These are phyloP conservation scores for Magallana gigas DNA, from an alignment of 1,140 invertebrate species.

Conservation along the genomic window DNA sequence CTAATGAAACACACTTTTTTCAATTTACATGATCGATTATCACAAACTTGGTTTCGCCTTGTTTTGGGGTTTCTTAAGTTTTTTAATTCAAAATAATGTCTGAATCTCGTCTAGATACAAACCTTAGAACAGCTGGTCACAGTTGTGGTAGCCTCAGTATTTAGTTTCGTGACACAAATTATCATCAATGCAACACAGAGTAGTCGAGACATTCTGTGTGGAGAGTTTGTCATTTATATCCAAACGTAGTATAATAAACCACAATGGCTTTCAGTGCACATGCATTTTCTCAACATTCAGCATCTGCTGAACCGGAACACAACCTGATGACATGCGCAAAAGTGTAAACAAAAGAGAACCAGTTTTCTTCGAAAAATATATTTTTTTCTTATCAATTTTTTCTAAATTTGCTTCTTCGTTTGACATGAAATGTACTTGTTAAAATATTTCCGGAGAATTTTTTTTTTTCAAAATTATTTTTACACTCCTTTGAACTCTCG, in stretches of 20 bases:
- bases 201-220: not conserved
- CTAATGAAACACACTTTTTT: no score
- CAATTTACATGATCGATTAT: no score
- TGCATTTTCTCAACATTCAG: not conserved
- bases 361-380: not conserved
- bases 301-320: slow-evolving; percentile 3
- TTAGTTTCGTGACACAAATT: not conserved
- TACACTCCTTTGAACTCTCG: not conserved
- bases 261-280: not conserved
- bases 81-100: no score
- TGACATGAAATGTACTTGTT: no score
- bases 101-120: not conserved
- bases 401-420: no score
- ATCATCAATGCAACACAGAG: not conserved
- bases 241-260: not conserved
- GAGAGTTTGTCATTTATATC: not conserved
- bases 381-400: no score
- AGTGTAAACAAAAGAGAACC: not conserved
- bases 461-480: no score
- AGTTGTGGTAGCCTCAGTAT: not conserved
- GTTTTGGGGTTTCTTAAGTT: no score
- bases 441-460: no score
- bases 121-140: slow-evolving; percentile 14
- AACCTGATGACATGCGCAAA: not conserved
- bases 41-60: no score